Percentiles rank a stretch among this genome's conserved stretches.
phyloP scores from a whole-genome alignment of 2,113 vertebrate genomes.

The Corythoichthys haematopterus region DNA sequence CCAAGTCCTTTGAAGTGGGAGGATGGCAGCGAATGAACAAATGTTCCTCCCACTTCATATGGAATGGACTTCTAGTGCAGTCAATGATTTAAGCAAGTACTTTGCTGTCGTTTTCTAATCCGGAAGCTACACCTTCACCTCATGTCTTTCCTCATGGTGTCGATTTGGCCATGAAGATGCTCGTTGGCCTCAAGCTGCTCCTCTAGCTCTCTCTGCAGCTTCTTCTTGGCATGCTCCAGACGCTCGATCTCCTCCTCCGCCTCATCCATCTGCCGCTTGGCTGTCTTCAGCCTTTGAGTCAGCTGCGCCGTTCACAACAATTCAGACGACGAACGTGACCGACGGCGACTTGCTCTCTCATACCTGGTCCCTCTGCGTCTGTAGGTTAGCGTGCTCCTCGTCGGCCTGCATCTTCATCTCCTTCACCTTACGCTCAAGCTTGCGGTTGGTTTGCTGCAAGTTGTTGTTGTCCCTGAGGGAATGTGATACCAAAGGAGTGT shows the following conservation, averaged over 20 bases:
- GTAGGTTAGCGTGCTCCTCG: slow-evolving; percentile 84
- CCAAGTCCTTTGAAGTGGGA: too few relatives aligned
- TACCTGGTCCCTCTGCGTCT: slow-evolving; percentile 89
- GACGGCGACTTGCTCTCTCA: neutral
- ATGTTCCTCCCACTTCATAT: too few relatives aligned
- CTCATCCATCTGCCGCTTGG: slow-evolving; percentile 93
- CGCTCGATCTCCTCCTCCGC: slow-evolving; percentile 95
- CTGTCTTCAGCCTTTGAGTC: slow-evolving; percentile 86
- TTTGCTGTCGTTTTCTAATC: neutral
- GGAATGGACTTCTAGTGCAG: too few relatives aligned
- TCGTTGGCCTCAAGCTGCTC: slow-evolving; percentile 89
- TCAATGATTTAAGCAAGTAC: neutral
- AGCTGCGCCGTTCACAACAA: slow-evolving; percentile 69
- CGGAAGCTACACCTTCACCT: slow-evolving; percentile 68
- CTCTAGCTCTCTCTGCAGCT: slow-evolving; percentile 90
- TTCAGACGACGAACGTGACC: neutral
- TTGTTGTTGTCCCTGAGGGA: slow-evolving; percentile 81
- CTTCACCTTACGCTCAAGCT: slow-evolving; percentile 90
- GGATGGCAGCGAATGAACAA: too few relatives aligned
- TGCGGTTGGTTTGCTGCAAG: slow-evolving; percentile 86
- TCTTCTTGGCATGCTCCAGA: slow-evolving; percentile 86
- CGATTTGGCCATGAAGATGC: slow-evolving; percentile 83
- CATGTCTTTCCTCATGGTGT: slow-evolving; percentile 75
- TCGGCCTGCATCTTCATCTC: slow-evolving; percentile 90
- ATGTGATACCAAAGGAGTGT: slow-evolving; percentile 26